Conservation (phyloP, 2,113 vertebrate species). For the Oryzias woworae region DNA sequence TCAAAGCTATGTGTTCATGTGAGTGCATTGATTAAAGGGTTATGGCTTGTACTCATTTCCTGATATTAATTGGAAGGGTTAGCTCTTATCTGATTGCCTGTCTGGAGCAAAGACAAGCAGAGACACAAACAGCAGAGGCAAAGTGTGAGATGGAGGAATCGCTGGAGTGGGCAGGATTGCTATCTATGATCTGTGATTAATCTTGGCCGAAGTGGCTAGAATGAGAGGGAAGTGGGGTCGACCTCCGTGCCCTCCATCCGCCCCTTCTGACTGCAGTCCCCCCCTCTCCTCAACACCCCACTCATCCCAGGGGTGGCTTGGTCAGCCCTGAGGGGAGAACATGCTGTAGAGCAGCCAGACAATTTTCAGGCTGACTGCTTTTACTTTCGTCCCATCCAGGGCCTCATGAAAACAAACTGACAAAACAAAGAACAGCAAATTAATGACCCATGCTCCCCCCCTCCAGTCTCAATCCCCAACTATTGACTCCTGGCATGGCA, state of each 20-base stretch:
- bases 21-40: constrained; percentile 61
- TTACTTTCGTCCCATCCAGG: constrained; percentile 93
- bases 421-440: constrained; percentile 99
- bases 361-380: constrained; percentile 99
- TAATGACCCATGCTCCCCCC: constrained; percentile 93
- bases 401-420: constrained; percentile 98
- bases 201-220: constrained; percentile 74
- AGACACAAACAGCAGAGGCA: constrained; percentile 28
- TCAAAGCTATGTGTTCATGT: constrained; percentile 41
- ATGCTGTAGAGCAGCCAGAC: constrained; percentile 97
- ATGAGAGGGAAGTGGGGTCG: constrained; percentile 81
- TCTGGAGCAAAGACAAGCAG: constrained; percentile 43
- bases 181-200: constrained; percentile 80
- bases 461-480: constrained; percentile 77
- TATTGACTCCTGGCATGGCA: constrained; percentile 87
- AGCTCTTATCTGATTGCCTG: constrained; percentile 57
- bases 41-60: constrained; percentile 60
- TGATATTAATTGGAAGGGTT: constrained; percentile 53
- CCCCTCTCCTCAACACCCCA: constrained; percentile 43
- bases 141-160: constrained; percentile 37
- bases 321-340: constrained; percentile 90
- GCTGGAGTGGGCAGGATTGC: constrained; percentile 45
- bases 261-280: constrained; percentile 35
- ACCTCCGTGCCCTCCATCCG: constrained; percentile 70
- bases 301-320: constrained; percentile 66